Evolutionary conservation across 1,140 invertebrate genomes (phyloP), one percentile per base, ranked within the genome.

Genomic region (Globodera ellingtonae): DNA sequence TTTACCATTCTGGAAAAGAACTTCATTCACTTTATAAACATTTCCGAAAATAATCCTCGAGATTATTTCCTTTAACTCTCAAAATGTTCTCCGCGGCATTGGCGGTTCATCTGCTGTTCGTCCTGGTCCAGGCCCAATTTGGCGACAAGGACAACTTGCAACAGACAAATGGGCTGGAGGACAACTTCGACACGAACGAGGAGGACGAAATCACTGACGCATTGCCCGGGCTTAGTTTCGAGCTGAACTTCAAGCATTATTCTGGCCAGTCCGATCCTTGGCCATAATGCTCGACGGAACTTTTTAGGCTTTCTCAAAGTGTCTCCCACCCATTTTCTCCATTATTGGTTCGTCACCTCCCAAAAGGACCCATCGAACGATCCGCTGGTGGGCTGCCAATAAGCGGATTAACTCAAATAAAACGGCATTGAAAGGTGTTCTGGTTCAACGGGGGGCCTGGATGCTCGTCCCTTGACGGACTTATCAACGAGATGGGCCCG

Each of bases 401-500:
- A 7, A 52, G 6, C 7, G 10, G 10, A 52, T 13, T 4, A 79
- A 24, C 79, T 82, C 21, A 35, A 59, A 10, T 44, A 66, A 8
- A 83, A 44, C 9, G 21, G 35, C 35, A 15, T 50, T 73, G 6
- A 48, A 73, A 73, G 72, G 59, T 73, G 10, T 73, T 73, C 35
- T 73, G 72, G 84, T 85, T 74, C 50, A 82, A 83, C 67, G 81
- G 86, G 24, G 92, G 92, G 56, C 92, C 92, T 75, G 92, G 92
- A 4, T 92, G 92, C 83, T 91, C 90, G 76, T 92, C 91, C 0
- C 48, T 88, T 18, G 88, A 85, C 62, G 91, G 92, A 8, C 84
- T 92, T 6, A 86, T 92, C 8, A 90, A 89, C 80, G 92, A 92
- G 84, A 89, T 91, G 87, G 92, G 92, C 15, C 92, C 92, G 44